Evolutionary conservation across 2,888 invertebrate species (phyloP).

Genomic region (Rhagium mordax): DNA sequence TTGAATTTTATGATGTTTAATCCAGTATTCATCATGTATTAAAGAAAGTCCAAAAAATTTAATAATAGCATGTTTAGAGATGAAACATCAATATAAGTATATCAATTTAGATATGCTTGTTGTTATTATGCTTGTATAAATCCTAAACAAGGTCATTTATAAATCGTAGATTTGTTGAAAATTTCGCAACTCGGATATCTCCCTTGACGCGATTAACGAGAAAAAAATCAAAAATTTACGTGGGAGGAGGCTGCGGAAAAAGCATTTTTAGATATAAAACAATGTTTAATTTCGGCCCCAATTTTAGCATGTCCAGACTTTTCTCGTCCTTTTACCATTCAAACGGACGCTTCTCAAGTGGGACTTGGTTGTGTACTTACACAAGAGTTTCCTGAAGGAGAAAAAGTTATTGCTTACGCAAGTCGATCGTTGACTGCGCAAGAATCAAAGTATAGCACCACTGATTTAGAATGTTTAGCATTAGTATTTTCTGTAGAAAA

Average conservation of each 20-base stretch:
- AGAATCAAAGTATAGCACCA: background rate
- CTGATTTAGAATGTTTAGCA: slow-evolving; percentile 1
- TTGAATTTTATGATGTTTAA: too few species aligned
- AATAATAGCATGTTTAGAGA: too few species aligned
- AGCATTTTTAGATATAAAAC: background rate
- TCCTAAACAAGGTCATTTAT: too few species aligned
- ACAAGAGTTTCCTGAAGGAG: background rate
- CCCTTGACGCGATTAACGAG: background rate
- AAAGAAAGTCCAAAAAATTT: too few species aligned
- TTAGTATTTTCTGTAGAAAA: background rate
- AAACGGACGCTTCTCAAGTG: background rate
- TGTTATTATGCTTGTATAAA: too few species aligned
- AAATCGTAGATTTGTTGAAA: background rate
- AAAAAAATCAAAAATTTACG: background rate
- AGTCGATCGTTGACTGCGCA: background rate
- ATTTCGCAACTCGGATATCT: background rate
- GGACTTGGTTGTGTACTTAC: background rate
- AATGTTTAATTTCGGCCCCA: too few species aligned
- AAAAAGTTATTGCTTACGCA: slow-evolving; percentile 9
- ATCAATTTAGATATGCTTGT: too few species aligned
- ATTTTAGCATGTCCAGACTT: background rate
- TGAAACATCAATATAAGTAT: too few species aligned
- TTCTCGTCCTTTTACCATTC: background rate
- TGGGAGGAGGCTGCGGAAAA: background rate
- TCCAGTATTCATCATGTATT: too few species aligned